Conservation (phyloP, 2,113 vertebrate species). For the Halichoerus grypus region DNA sequence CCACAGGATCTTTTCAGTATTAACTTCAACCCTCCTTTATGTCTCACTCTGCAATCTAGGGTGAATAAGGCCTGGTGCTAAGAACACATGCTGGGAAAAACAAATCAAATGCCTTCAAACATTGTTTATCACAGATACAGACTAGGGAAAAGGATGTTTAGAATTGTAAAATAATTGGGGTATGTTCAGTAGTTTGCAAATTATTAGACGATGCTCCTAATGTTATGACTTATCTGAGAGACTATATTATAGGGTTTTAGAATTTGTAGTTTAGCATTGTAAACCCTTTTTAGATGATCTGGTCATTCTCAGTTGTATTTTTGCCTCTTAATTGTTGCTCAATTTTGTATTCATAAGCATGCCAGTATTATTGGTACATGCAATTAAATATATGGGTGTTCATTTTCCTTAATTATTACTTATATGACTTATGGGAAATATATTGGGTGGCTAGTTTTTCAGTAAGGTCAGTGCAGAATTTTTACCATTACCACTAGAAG, state of each 20-base stretch:
- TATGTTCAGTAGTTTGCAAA: constrained; percentile 47
- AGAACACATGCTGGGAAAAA: constrained; percentile 6
- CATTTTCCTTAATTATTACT: neutral
- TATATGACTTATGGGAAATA: neutral
- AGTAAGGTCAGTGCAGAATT: neutral
- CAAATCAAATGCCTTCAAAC: neutral
- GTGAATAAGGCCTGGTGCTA: neutral
- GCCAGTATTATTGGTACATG: neutral
- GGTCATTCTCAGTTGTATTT: neutral
- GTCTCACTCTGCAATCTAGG: neutral
- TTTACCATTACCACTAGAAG: neutral
- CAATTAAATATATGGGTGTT: neutral
- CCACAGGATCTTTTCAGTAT: constrained; percentile 37
- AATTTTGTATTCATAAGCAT: neutral
- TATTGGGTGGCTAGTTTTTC: neutral
- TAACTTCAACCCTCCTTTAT: neutral
- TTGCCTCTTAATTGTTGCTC: neutral
- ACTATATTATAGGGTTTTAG: neutral
- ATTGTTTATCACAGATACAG: neutral
- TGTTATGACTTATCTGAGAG: constrained; percentile 1
- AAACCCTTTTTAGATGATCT: neutral
- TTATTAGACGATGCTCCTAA: neutral
- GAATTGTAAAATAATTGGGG: neutral
- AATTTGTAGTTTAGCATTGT: constrained; percentile 41
- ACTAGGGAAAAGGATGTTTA: neutral